Conservation (phyloP, 2,888 invertebrate genomes). For the Clistopyga incitator region DNA sequence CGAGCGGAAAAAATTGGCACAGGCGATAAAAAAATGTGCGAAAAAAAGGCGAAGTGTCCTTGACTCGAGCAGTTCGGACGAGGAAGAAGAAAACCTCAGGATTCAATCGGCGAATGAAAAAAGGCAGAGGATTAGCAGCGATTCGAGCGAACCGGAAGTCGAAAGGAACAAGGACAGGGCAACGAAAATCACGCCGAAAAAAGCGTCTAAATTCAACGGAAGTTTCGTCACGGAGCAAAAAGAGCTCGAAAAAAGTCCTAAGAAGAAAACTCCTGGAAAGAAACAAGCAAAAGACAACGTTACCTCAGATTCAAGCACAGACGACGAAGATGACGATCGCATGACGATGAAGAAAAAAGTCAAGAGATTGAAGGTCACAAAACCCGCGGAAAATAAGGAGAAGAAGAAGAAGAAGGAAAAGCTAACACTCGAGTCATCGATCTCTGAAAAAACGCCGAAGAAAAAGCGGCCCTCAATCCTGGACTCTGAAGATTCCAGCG, state of each 20-base stretch:
- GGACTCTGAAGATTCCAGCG: too few species aligned
- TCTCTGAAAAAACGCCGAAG: too few species aligned
- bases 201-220: neutral
- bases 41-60: slow-evolving; percentile 14
- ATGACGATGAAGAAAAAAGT: too few species aligned
- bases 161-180: neutral
- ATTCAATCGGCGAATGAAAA: neutral
- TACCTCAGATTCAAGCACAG: neutral
- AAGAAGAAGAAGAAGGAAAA: too few species aligned
- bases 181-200: neutral
- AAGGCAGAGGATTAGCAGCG: neutral
- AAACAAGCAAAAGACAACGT: neutral
- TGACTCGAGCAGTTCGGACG: neutral
- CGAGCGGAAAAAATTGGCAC: neutral
- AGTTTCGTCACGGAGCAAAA: neutral
- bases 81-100: neutral
- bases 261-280: slow-evolving; percentile 5
- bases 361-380: too few species aligned
- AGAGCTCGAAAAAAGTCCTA: too few species aligned
- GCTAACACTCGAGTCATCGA: too few species aligned
- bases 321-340: neutral
- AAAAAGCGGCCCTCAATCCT: too few species aligned
- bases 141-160: neutral
- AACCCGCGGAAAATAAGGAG: too few species aligned
- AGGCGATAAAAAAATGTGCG: neutral